Evolutionary conservation across 2,888 invertebrate species (phyloP), one percentile per base, ranked within the genome.

Genomic region (Lysandra bellargus): DNA sequence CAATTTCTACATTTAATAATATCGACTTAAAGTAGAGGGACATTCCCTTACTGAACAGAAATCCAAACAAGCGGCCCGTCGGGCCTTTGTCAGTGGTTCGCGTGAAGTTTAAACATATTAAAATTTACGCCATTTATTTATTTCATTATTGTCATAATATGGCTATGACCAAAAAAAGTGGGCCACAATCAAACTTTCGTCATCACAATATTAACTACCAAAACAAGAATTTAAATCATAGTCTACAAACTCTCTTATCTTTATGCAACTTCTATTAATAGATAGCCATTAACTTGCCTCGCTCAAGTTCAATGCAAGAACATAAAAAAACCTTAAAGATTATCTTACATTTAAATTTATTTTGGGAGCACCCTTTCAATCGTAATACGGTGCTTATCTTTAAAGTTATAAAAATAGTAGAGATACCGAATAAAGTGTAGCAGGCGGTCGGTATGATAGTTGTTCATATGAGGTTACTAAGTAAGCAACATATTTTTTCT

Each of bases 261-360:
- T 33, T 30, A 76, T 75, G 23, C 4, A 14, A 44, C 57, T 30
- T 53, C 76, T 57, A 76, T 76, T 76, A 57, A 76, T 57, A 76
- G 76, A 5, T 14, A 49, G 33, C 76, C 17, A 76, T 76, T 57
- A 76, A 76, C 57, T 76, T 57, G 57, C 53, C 33, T 17, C 76
- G 76, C 76, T 76, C 76, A 76, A 76, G 76, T 76, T 76, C 76
- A 76, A 57, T 53, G 30, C 30, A 33, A 57, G 76, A 76, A 76
- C 76, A 33, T 76, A 30, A 76, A 76, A 75, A 49, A 76, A 53
- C 53, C 44, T 57, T 76, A 76, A 76, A 76, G 12, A 53, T 76
- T 76, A 76, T 57, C 74, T 44, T 40, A 73, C 37, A 9, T 53
- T 76, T 33, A 23, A 33, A 33, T 76, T 30, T 76, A 76, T 76